Evolutionary conservation across 2,888 invertebrate species (phyloP), one percentile per base, ranked within the genome.

Genomic region (Eucriotettix oculatus): DNA sequence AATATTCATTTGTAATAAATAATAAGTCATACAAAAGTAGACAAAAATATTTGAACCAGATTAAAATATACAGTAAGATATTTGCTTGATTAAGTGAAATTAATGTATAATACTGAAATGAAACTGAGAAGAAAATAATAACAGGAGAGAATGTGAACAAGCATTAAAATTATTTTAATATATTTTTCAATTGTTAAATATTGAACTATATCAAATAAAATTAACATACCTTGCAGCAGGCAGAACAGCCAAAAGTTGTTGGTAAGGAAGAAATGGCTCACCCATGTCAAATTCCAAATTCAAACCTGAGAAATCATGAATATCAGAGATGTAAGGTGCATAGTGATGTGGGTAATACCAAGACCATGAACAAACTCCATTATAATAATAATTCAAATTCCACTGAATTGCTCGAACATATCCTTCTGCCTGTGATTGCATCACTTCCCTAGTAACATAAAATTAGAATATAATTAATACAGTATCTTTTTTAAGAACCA

Each of bases 301-400:
- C 65, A 88, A 74, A 65, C 86, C 76, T 65, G 82, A 78, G 70
- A 97, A 94, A 61, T 86, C 84, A 67, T 82, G 85, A 44, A 98
- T 82, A 72, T 98, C 98, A 5, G 96, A 96, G 66, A 96, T 88
- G 71, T 87, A 97, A 0, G 98, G 98, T 0, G 97, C 90, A 74
- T 98, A 99, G 74, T 99, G 97, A 70, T 92, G 90, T 0, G 96
- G 95, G 74, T 96, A 99, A 75, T 81, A 97, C 98, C 98, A 99
- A 42, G 92, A 90, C 99, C 99, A 99, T 0, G 95, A 96, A 58
- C 89, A 88, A 54, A 95, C 92, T 10, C 98, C 98, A 68, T 91
- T 86, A 74, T 95, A 98, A 73, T 99, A 99, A 73, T 99, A 99
- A 70, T 87, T 82, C 16, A 98, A 77, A 70, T 94, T 93, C 98